Evolutionary conservation across 2,113 vertebrate genomes (phyloP).

Genomic region (Oreochromis spilurus): DNA sequence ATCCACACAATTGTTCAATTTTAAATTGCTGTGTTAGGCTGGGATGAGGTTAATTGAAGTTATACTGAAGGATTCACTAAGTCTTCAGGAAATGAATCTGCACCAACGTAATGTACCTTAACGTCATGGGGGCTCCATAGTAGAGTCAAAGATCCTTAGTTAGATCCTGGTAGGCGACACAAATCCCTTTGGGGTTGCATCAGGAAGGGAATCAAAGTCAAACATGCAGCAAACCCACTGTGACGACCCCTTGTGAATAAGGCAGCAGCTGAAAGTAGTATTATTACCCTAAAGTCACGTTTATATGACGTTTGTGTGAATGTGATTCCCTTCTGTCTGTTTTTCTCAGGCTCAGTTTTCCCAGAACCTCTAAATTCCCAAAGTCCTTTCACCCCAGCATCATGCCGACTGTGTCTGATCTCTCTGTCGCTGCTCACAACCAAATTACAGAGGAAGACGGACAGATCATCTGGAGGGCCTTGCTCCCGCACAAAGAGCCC

Average conservation of each 20-base stretch:
- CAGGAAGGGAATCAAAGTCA: not conserved
- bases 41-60: not conserved
- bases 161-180: not conserved
- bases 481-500: conserved; percentile 41
- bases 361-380: not conserved
- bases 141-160: not conserved
- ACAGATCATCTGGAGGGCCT: conserved; percentile 38
- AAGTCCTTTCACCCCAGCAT: not conserved
- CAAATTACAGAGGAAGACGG: conserved; percentile 24
- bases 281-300: not conserved
- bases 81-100: not conserved
- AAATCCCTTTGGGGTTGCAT: not conserved
- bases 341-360: conserved; percentile 32
- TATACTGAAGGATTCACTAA: not conserved
- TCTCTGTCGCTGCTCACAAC: conserved; percentile 1
- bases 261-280: not conserved
- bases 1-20: not conserved
- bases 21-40: not conserved
- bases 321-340: not conserved
- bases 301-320: not conserved
- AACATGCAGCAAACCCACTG: not conserved
- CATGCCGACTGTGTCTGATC: conserved; percentile 2
- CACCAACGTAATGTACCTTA: not conserved
- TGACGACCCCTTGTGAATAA: not conserved
- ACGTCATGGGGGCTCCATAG: not conserved